Conservation (phyloP, 2,797 vertebrate genomes). For the Ctenochaetus hawaiiensis region DNA sequence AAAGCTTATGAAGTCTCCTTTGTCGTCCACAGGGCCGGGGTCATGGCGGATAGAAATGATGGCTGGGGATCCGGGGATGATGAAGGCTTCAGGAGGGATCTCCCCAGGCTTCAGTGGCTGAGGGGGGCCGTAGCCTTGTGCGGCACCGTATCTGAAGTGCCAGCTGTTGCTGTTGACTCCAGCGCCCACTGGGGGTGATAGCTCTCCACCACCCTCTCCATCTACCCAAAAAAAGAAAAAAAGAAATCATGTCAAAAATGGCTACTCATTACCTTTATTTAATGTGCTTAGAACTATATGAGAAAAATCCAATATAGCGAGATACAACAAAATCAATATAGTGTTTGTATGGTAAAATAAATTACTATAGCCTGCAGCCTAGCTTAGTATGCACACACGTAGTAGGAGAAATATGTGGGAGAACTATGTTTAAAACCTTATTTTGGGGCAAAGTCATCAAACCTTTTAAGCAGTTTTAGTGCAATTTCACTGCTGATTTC, state of each 20-base stretch:
- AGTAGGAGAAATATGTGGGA: too few relatives aligned
- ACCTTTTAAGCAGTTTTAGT: too few relatives aligned
- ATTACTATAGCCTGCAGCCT: too few relatives aligned
- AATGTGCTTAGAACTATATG: too few relatives aligned
- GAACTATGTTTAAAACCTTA: too few relatives aligned
- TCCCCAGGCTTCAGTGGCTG: constrained; percentile 95
- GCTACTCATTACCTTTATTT: neutral
- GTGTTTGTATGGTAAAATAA: too few relatives aligned
- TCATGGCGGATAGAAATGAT: constrained; percentile 99
- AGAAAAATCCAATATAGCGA: too few relatives aligned
- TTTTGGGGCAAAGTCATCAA: too few relatives aligned
- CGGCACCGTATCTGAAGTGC: constrained; percentile 97
- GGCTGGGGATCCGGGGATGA: constrained; percentile 98
- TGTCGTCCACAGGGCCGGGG: constrained; percentile 91
- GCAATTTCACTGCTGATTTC: too few relatives aligned
- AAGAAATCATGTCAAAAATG: constrained; percentile 11
- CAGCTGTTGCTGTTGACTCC: constrained; percentile 99
- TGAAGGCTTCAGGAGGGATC: constrained; percentile 98
- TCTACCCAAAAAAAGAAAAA: constrained; percentile 80
- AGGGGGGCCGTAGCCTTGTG: constrained; percentile 86
- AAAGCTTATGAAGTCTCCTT: constrained; percentile 99
- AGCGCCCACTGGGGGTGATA: constrained; percentile 97
- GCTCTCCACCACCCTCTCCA: constrained; percentile 94
- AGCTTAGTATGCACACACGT: too few relatives aligned
- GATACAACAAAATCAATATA: too few relatives aligned